phyloP scores from a whole-genome alignment of 2,113 vertebrate species.

The Ahaetulla prasina region DNA sequence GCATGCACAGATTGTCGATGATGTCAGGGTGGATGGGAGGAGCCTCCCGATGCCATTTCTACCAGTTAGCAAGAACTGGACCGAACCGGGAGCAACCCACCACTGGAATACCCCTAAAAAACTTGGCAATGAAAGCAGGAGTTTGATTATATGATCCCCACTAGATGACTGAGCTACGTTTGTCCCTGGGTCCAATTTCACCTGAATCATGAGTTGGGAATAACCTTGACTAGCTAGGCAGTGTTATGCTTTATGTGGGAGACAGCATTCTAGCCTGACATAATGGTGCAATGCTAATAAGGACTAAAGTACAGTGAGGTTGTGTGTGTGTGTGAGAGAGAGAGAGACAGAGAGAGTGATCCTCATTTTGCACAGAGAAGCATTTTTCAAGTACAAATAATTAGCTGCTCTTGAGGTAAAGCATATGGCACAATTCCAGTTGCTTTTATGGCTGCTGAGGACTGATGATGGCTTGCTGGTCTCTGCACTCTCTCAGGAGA shows the following conservation, averaged over 20 bases:
- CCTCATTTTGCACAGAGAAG: not conserved
- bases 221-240: not conserved
- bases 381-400: not conserved
- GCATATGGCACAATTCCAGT: not conserved
- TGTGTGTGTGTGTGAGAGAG: not conserved
- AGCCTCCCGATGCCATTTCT: too few relatives aligned
- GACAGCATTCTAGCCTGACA: not conserved
- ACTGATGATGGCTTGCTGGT: not conserved
- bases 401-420: not conserved
- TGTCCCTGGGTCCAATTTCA: not conserved
- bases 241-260: not conserved
- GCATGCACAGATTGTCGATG: too few relatives aligned
- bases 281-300: not conserved
- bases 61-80: too few relatives aligned
- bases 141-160: not conserved
- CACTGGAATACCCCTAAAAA: not conserved
- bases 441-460: not conserved
- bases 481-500: not conserved
- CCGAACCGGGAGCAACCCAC: too few relatives aligned
- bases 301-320: not conserved
- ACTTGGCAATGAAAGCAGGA: not conserved
- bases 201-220: not conserved
- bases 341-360: too few relatives aligned
- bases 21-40: too few relatives aligned
- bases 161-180: not conserved